Evolutionary conservation across 2,888 invertebrate genomes (phyloP).

Genomic region (Scotopteryx bipunctaria): DNA sequence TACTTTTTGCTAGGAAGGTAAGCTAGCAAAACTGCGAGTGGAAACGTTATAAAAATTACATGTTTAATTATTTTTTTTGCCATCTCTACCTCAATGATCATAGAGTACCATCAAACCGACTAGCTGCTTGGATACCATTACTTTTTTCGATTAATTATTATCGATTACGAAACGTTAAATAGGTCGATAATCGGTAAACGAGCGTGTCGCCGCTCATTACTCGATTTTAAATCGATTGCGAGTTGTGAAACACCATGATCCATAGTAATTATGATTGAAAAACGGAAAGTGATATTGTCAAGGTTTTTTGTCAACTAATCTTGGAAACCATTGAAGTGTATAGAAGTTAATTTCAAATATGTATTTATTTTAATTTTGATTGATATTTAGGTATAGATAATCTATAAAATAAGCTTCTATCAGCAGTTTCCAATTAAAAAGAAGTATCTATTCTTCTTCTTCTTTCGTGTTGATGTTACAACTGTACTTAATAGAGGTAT

Average conservation of each 20-base stretch:
- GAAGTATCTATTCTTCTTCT: too few relatives aligned
- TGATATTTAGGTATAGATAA: too few relatives aligned
- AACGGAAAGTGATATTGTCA: constrained; percentile 2
- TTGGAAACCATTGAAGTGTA: too few relatives aligned
- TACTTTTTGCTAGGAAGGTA: too few relatives aligned
- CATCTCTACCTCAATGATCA: constrained; percentile 30
- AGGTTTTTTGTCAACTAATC: background rate
- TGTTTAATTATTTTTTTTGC: constrained; percentile 39
- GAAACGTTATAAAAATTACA: too few relatives aligned
- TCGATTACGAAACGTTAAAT: constrained; percentile 57
- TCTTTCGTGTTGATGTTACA: too few relatives aligned
- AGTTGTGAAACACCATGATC: constrained; percentile 8
- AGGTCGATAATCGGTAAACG: constrained; percentile 42
- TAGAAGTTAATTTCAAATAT: too few relatives aligned
- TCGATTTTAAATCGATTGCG: constrained; percentile 30
- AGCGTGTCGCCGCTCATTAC: constrained; percentile 46
- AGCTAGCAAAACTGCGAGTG: too few relatives aligned
- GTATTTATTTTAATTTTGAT: too few relatives aligned
- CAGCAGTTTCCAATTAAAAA: too few relatives aligned
- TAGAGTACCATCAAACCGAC: constrained; percentile 23
- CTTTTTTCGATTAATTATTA: constrained; percentile 63
- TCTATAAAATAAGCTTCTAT: too few relatives aligned
- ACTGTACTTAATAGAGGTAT: too few relatives aligned
- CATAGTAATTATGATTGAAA: constrained; percentile 1
- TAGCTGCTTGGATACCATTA: constrained; percentile 34